Base-by-base conservation (phyloP, 2,113 vertebrate species). In the Rhombomys opimus region DNA sequence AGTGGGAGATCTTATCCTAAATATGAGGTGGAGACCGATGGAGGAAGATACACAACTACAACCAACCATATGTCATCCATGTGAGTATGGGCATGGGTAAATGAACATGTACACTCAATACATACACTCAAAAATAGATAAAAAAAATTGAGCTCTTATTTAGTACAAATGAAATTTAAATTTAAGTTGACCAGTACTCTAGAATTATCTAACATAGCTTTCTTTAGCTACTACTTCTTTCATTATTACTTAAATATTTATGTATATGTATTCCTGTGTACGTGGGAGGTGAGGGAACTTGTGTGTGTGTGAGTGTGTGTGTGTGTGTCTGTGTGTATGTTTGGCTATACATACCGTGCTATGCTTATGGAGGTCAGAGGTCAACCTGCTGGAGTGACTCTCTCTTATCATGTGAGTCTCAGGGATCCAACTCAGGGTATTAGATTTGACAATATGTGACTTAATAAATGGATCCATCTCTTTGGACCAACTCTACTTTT, bases 131-230 rank as follows among this genome's bases (percentile, higher is more conserved):
- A 61, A 82, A 61, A 8, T 35, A 80, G 8, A 80, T 80, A 2
- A 12, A 59, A 12, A 59, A 46, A 38, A 14, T 63, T 72, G 38
- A 75, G 10, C 18, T 93, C 91, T 70, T 30, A 72, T 50, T 75
- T 54, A 89, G 85, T 57, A 23, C 18, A 87, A 76, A 86, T 67
- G 1, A 87, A 93, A 90, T 61, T 89, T 89, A 89, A 88, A 57
- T 87, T 87, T 85, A 90, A 32, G 8, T 76, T 85, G 8, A 84
- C 78, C 2, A 46, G 30, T 77, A 59, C 18, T 57, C 15, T 75
- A 80, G 12, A 76, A 80, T 92, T 70, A 85, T n/a, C 52, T 94
- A 78, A 86, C 5, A 63, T 14, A 57, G 54, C 32, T 77, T 72
- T 82, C 23, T 13, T 41, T 63, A 63, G 41, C 46, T 27, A 78